Evolutionary conservation across 2,888 invertebrate genomes (phyloP), one percentile per base, ranked within the genome.

Genomic region (Dioctria linearis): DNA sequence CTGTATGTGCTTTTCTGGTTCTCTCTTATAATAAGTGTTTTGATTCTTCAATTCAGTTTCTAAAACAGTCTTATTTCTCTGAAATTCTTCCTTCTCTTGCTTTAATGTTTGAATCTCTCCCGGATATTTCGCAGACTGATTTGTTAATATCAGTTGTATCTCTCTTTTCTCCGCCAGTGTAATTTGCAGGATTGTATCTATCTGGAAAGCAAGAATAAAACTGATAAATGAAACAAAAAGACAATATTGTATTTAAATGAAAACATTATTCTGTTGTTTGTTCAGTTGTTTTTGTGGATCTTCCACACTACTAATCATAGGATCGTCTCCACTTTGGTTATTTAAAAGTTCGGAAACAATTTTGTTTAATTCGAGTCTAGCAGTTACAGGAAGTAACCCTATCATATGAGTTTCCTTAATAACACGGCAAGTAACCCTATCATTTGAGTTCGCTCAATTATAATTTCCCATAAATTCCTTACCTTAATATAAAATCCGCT

Each of bases 361-460:
- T 85, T 91, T 90, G 85, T 94, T 93, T 71, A 94, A 87, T 87
- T 96, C 96, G 83, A 96, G 89, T 65, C 93, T 94, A 25, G 25
- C 25, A 25, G 25, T 25, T 25, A 25, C 25, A 25, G 25, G 1
- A 25, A 25, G 25, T 25, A 25, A 25, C 25, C 25, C 25, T 25
- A 25, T 25, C 25, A 25, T 25, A 25, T 25, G 25, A 25, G 1
- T 25, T 25, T 25, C 25, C 25, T 25, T 25, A 25, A 25, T 25
- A 25, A 25, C 25, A 25, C 25, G 25, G 25, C 25, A 25, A 25
- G 25, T 25, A 25, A 25, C 25, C 1, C 25, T 25, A 25, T 25
- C 25, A 25, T 25, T n/a, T n/a, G n/a, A n/a, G 2, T 25, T 25
- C 25, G 1, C 25, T 25, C 25, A 25, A 25, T 25, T 25, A 25